Percentiles rank a stretch among this genome's conserved stretches.
Conservation (phyloP, 1,140 invertebrate genomes). For the Lasioglossum albipes region DNA sequence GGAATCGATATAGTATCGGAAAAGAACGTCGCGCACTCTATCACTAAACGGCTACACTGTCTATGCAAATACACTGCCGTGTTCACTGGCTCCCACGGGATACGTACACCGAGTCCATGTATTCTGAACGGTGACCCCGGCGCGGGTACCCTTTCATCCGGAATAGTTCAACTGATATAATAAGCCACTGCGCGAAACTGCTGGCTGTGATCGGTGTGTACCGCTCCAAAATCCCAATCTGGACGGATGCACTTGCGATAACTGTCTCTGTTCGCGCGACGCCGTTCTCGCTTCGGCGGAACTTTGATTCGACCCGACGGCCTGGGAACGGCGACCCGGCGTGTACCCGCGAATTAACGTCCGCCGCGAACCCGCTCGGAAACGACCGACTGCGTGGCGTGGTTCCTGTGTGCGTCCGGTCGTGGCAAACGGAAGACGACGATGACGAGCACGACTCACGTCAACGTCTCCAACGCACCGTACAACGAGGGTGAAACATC, state of each 20-base stretch:
- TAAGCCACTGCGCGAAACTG: no score
- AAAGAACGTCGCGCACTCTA: background rate
- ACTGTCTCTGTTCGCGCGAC: no score
- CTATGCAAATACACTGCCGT: background rate
- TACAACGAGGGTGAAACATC: constrained; percentile 60
- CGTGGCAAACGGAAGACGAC: background rate
- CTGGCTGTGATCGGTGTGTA: no score
- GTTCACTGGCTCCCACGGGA: constrained; percentile 3
- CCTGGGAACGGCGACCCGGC: background rate
- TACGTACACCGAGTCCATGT: background rate
- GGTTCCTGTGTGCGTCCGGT: background rate
- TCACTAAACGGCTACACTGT: constrained; percentile 24
- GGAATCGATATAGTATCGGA: background rate
- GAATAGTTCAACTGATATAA: no score
- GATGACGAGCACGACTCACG: constrained; percentile 19
- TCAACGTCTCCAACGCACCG: constrained; percentile 19
- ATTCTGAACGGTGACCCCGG: background rate
- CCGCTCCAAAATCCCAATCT: no score
- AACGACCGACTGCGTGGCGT: background rate
- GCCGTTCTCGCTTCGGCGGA: no score
- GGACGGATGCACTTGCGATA: no score
- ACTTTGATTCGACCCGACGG: no score
- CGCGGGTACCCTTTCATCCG: background rate
- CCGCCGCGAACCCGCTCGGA: background rate
- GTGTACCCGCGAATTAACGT: background rate